A percentile compares a stretch with the other conserved stretches of the same genome.
Conservation (phyloP, 1,140 invertebrate species). For the Drosophila persimilis region DNA sequence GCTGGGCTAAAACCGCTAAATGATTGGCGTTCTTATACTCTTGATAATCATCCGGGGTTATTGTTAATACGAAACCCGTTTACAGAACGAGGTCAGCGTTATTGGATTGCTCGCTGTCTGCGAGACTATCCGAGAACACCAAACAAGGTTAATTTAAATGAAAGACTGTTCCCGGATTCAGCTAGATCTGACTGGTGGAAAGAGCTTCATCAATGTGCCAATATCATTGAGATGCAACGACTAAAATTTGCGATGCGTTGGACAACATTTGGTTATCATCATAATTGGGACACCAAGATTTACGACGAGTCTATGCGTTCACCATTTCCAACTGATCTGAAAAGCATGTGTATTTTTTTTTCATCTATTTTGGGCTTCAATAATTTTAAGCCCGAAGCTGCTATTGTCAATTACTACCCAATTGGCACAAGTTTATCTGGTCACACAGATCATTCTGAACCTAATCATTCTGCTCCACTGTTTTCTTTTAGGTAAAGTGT, state of each 20-base stretch:
- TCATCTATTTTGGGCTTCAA: constrained; percentile 86
- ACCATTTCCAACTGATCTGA: constrained; percentile 89
- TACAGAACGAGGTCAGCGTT: constrained; percentile 88
- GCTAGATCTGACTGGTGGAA: constrained; percentile 75
- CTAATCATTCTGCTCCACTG: constrained; percentile 91
- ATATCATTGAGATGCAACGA: constrained; percentile 73
- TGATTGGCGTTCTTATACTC: constrained; percentile 86
- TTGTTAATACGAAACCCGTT: constrained; percentile 94
- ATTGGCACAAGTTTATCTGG: constrained; percentile 94
- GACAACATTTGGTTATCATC: constrained; percentile 97
- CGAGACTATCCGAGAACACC: constrained; percentile 89
- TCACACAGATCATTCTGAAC: constrained; percentile 96
- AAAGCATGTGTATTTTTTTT: constrained; percentile 86
- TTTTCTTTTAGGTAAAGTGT: constrained; percentile 90
- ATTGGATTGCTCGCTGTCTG: constrained; percentile 92
- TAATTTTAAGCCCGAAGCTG: constrained; percentile 92
- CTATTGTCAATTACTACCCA: constrained; percentile 97
- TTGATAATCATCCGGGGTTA: constrained; percentile 87
- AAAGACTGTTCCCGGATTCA: constrained; percentile 41
- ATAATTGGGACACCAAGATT: constrained; percentile 96
- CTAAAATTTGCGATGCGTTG: constrained; percentile 90
- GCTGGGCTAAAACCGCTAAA: constrained; percentile 82
- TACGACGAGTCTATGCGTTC: constrained; percentile 88
- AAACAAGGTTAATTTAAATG: constrained; percentile 91
- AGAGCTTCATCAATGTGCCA: constrained; percentile 83